phyloP scores from a whole-genome alignment of 2,113 vertebrate genomes.

The Ptychochromis oligacanthus region DNA sequence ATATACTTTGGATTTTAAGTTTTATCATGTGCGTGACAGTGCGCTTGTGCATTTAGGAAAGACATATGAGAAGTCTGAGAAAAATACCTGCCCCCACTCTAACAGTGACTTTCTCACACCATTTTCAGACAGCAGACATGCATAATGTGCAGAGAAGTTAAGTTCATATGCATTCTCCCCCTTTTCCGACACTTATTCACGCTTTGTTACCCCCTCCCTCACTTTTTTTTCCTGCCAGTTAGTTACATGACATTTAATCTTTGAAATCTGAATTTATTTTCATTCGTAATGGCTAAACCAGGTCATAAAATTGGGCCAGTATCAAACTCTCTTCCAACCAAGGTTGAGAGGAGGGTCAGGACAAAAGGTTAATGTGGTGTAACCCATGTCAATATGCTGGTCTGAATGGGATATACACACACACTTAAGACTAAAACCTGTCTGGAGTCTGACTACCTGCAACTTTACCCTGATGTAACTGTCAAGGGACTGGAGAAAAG shows the following conservation, averaged over 20 bases:
- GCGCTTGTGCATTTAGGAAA: constrained; percentile 26
- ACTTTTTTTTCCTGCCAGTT: fast-evolving
- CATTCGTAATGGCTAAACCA: neutral
- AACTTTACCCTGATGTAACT: neutral
- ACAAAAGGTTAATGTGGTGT: no score
- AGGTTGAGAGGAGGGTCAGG: no score
- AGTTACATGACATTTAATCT: neutral
- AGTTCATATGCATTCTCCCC: neutral
- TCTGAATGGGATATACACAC: neutral
- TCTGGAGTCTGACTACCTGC: neutral
- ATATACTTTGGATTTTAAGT: constrained; percentile 33
- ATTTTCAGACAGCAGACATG: neutral
- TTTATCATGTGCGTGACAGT: constrained; percentile 39
- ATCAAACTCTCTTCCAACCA: neutral
- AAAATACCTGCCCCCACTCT: neutral
- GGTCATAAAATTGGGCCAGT: neutral
- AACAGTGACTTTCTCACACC: neutral
- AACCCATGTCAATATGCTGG: no score
- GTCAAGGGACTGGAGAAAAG: neutral
- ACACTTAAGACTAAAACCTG: neutral
- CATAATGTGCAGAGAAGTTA: fast-evolving
- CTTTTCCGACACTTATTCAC: no score
- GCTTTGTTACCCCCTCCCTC: no score
- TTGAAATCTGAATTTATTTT: neutral
- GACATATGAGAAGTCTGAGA: constrained; percentile 22